These are phyloP conservation scores for Platyscapa corneri DNA, from an alignment of 1,140 invertebrate genomes.

Conservation along the genomic window DNA sequence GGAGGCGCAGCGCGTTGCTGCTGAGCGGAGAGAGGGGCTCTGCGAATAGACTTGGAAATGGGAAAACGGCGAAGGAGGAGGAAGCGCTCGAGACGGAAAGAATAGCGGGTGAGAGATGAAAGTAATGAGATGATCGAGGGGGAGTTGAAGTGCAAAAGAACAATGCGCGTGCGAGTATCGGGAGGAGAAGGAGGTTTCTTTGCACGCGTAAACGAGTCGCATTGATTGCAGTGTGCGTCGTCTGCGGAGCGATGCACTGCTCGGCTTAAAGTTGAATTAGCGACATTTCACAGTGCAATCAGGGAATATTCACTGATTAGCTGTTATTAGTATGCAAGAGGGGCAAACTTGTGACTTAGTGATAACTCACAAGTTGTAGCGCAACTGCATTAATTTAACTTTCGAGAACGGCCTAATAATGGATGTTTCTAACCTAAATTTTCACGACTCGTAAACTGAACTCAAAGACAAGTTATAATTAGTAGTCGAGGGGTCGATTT, in stretches of 20 bases:
- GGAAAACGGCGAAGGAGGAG: conserved; percentile 9
- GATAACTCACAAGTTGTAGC: neutral
- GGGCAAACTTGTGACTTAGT: neutral
- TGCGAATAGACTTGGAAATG: neutral
- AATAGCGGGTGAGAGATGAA: neutral
- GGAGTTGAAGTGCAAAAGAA: neutral
- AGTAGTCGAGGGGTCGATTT: neutral
- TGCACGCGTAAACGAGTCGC: neutral
- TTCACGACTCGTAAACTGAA: neutral
- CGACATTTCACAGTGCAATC: neutral
- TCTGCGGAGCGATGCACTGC: neutral
- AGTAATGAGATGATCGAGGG: conserved; percentile 38
- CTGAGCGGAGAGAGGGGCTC: neutral
- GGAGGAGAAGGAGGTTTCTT: neutral
- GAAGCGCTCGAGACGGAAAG: neutral
- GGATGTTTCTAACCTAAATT: neutral
- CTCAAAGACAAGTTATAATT: neutral
- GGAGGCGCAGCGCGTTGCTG: conserved; percentile 40
- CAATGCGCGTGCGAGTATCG: neutral
- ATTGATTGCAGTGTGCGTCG: neutral
- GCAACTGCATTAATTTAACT: conserved; percentile 1
- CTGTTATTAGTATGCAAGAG: neutral
- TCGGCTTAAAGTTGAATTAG: neutral
- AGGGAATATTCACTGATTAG: conserved; percentile 3
- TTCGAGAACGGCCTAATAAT: neutral